Conservation (phyloP, 1,140 invertebrate species). For the Musca domestica region DNA sequence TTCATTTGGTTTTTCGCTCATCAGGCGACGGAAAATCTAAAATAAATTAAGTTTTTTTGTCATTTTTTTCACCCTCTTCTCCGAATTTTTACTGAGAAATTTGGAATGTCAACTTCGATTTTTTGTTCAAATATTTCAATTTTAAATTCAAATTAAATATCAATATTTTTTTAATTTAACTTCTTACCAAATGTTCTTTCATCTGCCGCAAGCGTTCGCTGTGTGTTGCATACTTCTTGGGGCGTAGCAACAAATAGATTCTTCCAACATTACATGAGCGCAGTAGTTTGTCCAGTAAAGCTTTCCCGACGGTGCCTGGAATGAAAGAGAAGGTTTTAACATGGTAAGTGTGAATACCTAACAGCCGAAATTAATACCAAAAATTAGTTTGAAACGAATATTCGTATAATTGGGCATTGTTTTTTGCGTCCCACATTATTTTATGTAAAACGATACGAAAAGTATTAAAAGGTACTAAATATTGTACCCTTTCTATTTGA, state of each 20-base stretch:
- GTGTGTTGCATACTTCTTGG: slow-evolving; percentile 52
- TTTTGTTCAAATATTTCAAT: neutral
- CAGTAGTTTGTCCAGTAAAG: slow-evolving; percentile 71
- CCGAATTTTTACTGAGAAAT: neutral
- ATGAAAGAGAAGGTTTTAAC: neutral
- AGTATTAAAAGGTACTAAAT: no score
- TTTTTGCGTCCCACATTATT: no score
- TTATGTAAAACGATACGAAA: no score
- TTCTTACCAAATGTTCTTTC: slow-evolving; percentile 30
- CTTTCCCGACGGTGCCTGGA: slow-evolving; percentile 61
- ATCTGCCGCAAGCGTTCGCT: slow-evolving; percentile 39
- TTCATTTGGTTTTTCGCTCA: slow-evolving; percentile 3
- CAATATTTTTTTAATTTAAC: neutral
- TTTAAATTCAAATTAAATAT: slow-evolving; percentile 21
- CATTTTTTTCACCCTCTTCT: no score
- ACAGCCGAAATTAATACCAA: no score
- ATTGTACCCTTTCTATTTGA: no score
- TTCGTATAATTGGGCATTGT: no score
- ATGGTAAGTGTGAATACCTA: slow-evolving; percentile 47
- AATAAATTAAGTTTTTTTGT: no score
- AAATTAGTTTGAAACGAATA: no score
- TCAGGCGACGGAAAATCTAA: slow-evolving; percentile 10
- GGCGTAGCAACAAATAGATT: slow-evolving; percentile 67
- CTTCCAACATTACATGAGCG: slow-evolving; percentile 63
- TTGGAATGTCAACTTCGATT: neutral